Evolutionary conservation across 2,888 invertebrate genomes (phyloP).

Genomic region (Arctia plantaginis): DNA sequence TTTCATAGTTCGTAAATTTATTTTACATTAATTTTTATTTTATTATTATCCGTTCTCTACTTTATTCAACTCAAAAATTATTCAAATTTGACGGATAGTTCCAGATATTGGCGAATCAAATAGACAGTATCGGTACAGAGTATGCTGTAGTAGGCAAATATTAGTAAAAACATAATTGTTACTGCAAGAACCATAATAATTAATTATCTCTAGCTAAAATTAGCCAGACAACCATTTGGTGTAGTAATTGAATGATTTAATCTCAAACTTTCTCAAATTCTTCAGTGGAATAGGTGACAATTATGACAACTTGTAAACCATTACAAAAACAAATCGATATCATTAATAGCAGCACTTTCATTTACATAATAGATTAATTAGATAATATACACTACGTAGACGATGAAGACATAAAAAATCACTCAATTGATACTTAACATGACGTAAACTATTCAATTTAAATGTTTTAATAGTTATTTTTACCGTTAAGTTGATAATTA

Average conservation of each 20-base stretch:
- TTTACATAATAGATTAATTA: constrained; percentile 18
- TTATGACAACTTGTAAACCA: constrained; percentile 23
- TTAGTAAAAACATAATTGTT: no score
- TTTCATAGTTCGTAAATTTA: no score
- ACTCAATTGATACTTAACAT: neutral
- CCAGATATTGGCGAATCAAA: no score
- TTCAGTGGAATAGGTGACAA: constrained; percentile 29
- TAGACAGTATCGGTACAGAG: no score
- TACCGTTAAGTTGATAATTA: constrained; percentile 1
- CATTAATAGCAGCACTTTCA: constrained; percentile 23
- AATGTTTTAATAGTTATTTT: constrained; percentile 3
- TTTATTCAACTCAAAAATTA: no score
- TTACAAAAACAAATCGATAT: constrained; percentile 33
- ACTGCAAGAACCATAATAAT: no score
- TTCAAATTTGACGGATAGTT: no score
- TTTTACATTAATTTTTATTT: no score
- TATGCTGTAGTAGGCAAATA: no score
- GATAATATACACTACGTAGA: neutral
- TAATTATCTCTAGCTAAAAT: neutral
- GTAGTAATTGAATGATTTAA: constrained; percentile 46
- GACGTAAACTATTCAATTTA: neutral
- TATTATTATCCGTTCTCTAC: no score
- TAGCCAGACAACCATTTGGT: neutral
- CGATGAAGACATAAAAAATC: constrained; percentile 5
- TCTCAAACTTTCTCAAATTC: constrained; percentile 21